Conservation (phyloP, 1,140 invertebrate species). For the Drosophila rufa region DNA sequence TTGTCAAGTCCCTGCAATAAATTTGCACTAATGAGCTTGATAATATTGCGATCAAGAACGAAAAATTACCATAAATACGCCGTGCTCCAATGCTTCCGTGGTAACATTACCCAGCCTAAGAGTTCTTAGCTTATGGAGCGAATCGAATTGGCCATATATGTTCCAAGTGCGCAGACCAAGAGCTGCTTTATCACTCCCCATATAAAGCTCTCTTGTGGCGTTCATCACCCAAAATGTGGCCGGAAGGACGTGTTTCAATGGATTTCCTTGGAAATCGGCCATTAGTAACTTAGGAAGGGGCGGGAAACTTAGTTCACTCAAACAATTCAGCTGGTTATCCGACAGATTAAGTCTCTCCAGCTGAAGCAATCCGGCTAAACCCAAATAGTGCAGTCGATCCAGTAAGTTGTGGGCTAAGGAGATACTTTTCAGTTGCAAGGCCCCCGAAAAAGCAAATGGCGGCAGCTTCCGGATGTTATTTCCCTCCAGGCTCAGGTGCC, state of each 20-base stretch:
- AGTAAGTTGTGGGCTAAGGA: conserved; percentile 89
- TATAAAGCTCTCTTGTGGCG: conserved; percentile 87
- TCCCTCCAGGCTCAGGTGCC: conserved; percentile 88
- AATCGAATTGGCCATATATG: conserved; percentile 88
- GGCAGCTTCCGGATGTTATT: conserved; percentile 89
- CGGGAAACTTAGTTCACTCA: conserved; percentile 90
- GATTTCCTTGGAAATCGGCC: conserved; percentile 89
- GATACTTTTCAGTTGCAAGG: conserved; percentile 87
- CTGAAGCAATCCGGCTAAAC: conserved; percentile 88
- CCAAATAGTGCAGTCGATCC: conserved; percentile 88
- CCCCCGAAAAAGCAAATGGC: conserved; percentile 89
- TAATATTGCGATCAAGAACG: background rate
- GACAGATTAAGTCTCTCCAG: conserved; percentile 89
- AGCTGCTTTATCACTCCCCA: conserved; percentile 86
- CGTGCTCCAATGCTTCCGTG: conserved; percentile 87
- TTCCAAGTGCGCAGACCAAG: conserved; percentile 85
- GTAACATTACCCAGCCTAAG: conserved; percentile 87
- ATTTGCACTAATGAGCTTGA: background rate
- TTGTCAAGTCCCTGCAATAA: conserved; percentile 75
- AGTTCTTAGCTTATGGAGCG: conserved; percentile 86
- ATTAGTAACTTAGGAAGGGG: conserved; percentile 88
- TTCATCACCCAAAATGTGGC: conserved; percentile 91
- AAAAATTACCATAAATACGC: conserved; percentile 85
- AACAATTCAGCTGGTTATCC: conserved; percentile 88
- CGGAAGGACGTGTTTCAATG: conserved; percentile 89